Evolutionary conservation across 2,113 vertebrate genomes (phyloP).

Genomic region (Zosterops lateralis): DNA sequence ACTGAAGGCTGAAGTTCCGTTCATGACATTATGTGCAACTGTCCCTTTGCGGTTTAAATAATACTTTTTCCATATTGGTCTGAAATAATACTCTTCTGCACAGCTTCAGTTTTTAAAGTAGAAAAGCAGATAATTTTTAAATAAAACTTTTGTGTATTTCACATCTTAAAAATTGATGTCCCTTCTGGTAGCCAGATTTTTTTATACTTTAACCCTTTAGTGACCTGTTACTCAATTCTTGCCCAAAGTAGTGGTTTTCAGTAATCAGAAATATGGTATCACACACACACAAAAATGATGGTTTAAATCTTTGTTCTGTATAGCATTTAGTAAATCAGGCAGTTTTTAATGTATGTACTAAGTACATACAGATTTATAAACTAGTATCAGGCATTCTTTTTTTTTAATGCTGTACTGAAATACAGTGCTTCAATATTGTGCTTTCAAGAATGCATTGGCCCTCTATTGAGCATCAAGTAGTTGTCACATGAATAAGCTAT

Average conservation of each 20-base stretch:
- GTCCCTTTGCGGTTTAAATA: conserved; percentile 45
- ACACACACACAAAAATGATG: neutral
- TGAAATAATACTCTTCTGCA: conserved; percentile 7
- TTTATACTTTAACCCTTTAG: neutral
- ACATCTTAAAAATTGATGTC: neutral
- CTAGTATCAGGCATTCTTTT: neutral
- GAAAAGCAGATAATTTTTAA: neutral
- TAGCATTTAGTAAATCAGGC: neutral
- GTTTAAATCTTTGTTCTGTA: neutral
- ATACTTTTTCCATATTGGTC: conserved; percentile 39
- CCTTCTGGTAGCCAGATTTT: neutral
- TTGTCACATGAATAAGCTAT: neutral
- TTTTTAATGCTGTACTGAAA: neutral
- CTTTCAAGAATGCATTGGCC: neutral
- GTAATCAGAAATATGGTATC: neutral
- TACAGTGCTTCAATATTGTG: neutral
- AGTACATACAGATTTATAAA: neutral
- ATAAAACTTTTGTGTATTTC: neutral
- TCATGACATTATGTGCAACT: conserved; percentile 27
- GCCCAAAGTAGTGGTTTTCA: neutral
- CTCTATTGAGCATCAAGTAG: neutral
- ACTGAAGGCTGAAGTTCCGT: neutral
- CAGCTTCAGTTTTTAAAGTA: conserved; percentile 27
- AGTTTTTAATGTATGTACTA: neutral
- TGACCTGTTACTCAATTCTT: neutral